A percentile compares a stretch with the other conserved stretches of the same genome.
Evolutionary conservation across 2,797 vertebrate genomes (phyloP).

Genomic region (Labroides dimidiatus): DNA sequence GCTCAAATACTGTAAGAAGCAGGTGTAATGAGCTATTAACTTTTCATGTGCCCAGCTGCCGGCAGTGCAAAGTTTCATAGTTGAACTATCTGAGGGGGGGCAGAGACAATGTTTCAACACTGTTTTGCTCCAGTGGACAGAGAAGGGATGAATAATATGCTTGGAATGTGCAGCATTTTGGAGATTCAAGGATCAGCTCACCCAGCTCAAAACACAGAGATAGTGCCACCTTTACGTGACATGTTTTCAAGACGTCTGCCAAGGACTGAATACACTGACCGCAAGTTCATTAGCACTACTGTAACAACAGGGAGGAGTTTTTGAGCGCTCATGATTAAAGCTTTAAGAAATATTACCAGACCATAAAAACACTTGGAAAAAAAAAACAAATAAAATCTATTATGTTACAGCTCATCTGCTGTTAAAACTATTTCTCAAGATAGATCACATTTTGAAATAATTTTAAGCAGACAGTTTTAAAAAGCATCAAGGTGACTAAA

Average conservation of each 20-base stretch:
- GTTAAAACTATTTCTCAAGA: not conserved
- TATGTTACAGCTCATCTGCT: not conserved
- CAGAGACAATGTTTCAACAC: slow-evolving; percentile 1
- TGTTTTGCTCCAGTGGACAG: slow-evolving; percentile 10
- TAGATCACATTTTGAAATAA: not conserved
- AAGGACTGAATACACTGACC: not conserved
- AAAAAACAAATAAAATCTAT: no score
- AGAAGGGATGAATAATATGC: slow-evolving; percentile 18
- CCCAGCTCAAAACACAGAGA: not conserved
- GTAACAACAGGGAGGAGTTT: not conserved
- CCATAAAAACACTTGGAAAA: no score
- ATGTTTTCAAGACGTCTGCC: not conserved
- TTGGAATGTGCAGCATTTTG: slow-evolving; percentile 43
- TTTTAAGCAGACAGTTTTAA: no score
- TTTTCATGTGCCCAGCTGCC: not conserved
- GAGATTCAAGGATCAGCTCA: slow-evolving; percentile 14
- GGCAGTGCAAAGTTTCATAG: not conserved
- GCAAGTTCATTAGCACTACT: not conserved
- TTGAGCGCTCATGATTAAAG: not conserved
- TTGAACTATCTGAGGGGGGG: slow-evolving; percentile 14
- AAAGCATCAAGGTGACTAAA: no score
- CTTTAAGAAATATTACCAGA: not conserved
- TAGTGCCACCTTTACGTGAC: not conserved
- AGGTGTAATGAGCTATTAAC: not conserved
- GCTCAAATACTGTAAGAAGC: not conserved